These are phyloP conservation scores for Plodia interpunctella DNA, from an alignment of 1,140 invertebrate species.

Conservation along the genomic window DNA sequence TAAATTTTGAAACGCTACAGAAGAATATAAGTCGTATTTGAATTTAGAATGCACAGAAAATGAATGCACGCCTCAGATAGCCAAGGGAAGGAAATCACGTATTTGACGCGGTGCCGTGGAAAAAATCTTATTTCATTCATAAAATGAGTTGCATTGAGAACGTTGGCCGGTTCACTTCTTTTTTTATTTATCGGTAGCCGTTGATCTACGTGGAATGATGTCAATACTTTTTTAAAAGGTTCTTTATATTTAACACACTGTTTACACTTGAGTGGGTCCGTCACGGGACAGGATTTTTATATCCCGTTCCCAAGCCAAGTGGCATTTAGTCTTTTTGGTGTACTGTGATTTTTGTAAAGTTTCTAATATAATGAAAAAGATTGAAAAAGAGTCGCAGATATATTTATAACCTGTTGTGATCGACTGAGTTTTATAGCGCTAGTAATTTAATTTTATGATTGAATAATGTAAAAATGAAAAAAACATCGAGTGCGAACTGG, in stretches of 20 bases:
- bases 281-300: slow-evolving; percentile 29
- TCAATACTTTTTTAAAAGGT: slow-evolving; percentile 45
- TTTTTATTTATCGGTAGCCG: slow-evolving; percentile 36
- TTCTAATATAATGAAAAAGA: not conserved
- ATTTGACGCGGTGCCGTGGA: slow-evolving; percentile 63
- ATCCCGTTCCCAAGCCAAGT: slow-evolving; percentile 20
- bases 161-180: slow-evolving; percentile 38
- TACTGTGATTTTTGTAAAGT: not conserved
- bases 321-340: slow-evolving; percentile 9
- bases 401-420: not conserved
- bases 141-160: slow-evolving; percentile 71
- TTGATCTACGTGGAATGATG: slow-evolving; percentile 71
- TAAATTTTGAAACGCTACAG: slow-evolving; percentile 17
- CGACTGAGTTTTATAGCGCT: not conserved
- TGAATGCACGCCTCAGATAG: slow-evolving; percentile 66
- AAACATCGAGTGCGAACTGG: too few species aligned
- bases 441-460: not conserved
- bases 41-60: slow-evolving; percentile 48
- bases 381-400: not conserved
- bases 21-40: slow-evolving; percentile 36
- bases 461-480: not conserved
- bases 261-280: slow-evolving; percentile 51
- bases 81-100: slow-evolving; percentile 70
- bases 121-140: slow-evolving; percentile 75
- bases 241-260: slow-evolving; percentile 60